A percentile compares a stretch with the other conserved stretches of the same genome.
phyloP scores from a whole-genome alignment of 1,140 invertebrate species.

The Phenacoccus solenopsis region DNA sequence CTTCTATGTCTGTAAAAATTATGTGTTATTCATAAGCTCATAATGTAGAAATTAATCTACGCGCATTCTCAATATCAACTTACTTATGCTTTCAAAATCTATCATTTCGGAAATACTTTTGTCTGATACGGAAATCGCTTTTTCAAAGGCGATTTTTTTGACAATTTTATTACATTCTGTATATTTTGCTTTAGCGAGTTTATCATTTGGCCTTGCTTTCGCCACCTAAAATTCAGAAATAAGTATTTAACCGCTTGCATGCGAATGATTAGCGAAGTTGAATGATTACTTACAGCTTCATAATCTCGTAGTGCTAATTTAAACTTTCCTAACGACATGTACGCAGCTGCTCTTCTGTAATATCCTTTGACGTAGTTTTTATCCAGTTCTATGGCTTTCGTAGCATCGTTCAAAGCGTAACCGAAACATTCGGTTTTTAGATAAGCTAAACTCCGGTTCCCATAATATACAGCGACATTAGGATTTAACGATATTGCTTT shows the following conservation, averaged over 20 bases:
- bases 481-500: constrained; percentile 74
- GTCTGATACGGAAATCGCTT: constrained; percentile 90
- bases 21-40: neutral
- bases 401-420: constrained; percentile 81
- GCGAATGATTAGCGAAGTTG: neutral
- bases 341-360: constrained; percentile 86
- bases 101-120: constrained; percentile 76
- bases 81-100: constrained; percentile 82
- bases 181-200: constrained; percentile 87
- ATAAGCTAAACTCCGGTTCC: constrained; percentile 91
- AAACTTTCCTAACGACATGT: constrained; percentile 96
- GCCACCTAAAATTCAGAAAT: constrained; percentile 50
- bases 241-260: no score
- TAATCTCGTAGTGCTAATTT: constrained; percentile 93
- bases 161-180: constrained; percentile 94
- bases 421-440: constrained; percentile 86
- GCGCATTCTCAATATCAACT: constrained; percentile 33
- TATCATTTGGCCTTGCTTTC: constrained; percentile 81
- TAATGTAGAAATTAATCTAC: neutral
- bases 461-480: constrained; percentile 69
- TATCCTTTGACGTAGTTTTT: constrained; percentile 84
- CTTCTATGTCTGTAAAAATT: constrained; percentile 66
- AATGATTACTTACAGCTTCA: constrained; percentile 64
- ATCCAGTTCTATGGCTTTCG: constrained; percentile 80
- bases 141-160: constrained; percentile 87